Percentiles rank a stretch among this genome's conserved stretches.
Conservation (phyloP, 2,888 invertebrate genomes). For the Brachylomia viminalis region DNA sequence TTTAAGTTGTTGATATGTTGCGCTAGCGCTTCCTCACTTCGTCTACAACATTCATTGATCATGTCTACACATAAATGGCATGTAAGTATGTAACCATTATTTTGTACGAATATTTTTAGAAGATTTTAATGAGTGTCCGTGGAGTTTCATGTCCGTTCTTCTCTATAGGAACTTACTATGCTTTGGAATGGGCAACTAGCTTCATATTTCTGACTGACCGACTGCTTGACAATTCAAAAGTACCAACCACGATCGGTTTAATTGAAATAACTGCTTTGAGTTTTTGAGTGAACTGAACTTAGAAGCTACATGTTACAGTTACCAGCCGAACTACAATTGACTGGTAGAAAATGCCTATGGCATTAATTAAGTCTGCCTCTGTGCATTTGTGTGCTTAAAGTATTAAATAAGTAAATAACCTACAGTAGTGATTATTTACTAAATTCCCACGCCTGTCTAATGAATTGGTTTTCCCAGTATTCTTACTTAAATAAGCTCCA, state of each 20-base stretch:
- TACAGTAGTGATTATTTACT: not conserved
- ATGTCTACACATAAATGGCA: not conserved
- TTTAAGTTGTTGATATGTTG: not conserved
- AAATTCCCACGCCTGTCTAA: not conserved
- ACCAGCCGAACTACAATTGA: too few species aligned
- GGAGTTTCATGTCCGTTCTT: not conserved
- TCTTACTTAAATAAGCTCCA: not conserved
- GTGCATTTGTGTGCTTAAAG: too few species aligned
- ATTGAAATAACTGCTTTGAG: not conserved
- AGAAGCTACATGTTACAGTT: not conserved
- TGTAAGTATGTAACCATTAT: not conserved
- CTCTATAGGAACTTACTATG: not conserved
- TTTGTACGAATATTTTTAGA: not conserved
- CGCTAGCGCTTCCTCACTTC: not conserved
- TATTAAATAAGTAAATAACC: too few species aligned
- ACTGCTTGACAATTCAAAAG: not conserved
- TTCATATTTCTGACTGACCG: not conserved
- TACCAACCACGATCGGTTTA: not conserved
- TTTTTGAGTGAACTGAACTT: not conserved
- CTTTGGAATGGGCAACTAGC: not conserved
- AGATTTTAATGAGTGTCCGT: not conserved
- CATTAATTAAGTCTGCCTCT: too few species aligned
- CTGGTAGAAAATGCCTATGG: too few species aligned
- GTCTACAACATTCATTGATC: not conserved
- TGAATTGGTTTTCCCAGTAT: not conserved